Conservation (phyloP, 2,888 invertebrate genomes). For the Dasysyrphus albostriatus region DNA sequence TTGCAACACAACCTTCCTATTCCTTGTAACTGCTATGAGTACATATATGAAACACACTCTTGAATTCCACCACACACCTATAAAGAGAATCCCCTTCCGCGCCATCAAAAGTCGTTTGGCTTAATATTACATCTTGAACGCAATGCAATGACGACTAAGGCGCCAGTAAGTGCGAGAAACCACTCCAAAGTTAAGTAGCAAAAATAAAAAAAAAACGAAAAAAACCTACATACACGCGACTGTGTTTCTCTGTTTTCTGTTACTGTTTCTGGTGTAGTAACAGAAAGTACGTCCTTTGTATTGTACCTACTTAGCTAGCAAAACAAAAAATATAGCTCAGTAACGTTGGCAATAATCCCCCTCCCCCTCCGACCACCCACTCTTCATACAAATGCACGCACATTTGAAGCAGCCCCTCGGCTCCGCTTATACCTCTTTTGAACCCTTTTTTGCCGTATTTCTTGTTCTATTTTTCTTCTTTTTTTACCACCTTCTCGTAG, state of each 20-base stretch:
- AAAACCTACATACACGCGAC: conserved; percentile 46
- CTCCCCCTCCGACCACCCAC: too few relatives aligned
- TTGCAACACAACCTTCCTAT: not conserved
- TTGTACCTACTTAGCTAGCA: conserved; percentile 36
- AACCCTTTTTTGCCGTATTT: conserved; percentile 36
- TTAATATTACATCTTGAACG: conserved; percentile 21
- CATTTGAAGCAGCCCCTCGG: conserved; percentile 6
- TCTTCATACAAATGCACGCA: conserved; percentile 47
- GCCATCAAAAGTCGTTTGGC: conserved; percentile 33
- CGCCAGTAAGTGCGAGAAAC: conserved; percentile 70
- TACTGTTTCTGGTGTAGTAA: conserved; percentile 33
- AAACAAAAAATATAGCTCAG: conserved; percentile 35
- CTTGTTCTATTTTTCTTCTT: too few relatives aligned
- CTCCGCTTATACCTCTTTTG: not conserved
- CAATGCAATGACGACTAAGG: conserved; percentile 49
- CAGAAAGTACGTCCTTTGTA: conserved; percentile 61
- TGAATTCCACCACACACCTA: conserved; percentile 25
- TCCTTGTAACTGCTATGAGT: not conserved
- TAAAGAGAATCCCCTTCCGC: conserved; percentile 9
- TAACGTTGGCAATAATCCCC: conserved; percentile 34
- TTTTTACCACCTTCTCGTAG: not conserved
- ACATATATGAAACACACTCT: not conserved
- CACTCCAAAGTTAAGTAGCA: conserved; percentile 70
- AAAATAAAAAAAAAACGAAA: not conserved
- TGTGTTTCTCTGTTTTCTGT: conserved; percentile 7